A percentile compares a stretch with the other conserved stretches of the same genome.
Conservation (phyloP, 2,113 vertebrate genomes). For the Phalacrocorax brasilianus region DNA sequence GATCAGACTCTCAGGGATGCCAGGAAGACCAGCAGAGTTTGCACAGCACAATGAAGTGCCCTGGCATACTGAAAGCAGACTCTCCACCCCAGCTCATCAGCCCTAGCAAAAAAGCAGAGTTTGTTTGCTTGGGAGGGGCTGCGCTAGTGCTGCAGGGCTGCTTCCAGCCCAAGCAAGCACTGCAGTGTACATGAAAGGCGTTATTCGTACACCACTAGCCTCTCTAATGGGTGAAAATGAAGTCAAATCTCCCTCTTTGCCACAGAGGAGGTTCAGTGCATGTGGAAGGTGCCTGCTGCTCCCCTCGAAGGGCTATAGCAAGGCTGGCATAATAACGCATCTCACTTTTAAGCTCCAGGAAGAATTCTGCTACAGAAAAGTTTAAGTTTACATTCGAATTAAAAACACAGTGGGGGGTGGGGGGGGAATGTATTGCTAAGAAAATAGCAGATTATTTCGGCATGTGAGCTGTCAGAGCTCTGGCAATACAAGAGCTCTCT, state of each 20-base stretch:
- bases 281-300: background rate
- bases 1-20: background rate
- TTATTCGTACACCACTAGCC: background rate
- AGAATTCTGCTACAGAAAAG: background rate
- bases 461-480: background rate
- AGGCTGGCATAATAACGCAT: background rate
- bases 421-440: background rate
- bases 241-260: background rate
- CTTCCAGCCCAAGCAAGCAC: background rate
- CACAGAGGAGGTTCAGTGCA: background rate
- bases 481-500: constrained; percentile 39
- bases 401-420: background rate
- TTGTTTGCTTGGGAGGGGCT: background rate
- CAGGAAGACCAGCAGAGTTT: background rate
- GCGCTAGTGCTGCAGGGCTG: background rate
- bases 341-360: background rate
- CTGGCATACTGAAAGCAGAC: background rate
- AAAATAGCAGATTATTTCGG: constrained; percentile 1
- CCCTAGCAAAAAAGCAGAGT: background rate
- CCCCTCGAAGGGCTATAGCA: background rate
- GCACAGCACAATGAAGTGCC: background rate
- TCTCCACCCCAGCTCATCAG: background rate
- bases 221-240: background rate
- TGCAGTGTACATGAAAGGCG: background rate
- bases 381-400: background rate